phyloP scores from a whole-genome alignment of 64 coral and sea anemone species.

The Catalaphyllia jardinei region DNA sequence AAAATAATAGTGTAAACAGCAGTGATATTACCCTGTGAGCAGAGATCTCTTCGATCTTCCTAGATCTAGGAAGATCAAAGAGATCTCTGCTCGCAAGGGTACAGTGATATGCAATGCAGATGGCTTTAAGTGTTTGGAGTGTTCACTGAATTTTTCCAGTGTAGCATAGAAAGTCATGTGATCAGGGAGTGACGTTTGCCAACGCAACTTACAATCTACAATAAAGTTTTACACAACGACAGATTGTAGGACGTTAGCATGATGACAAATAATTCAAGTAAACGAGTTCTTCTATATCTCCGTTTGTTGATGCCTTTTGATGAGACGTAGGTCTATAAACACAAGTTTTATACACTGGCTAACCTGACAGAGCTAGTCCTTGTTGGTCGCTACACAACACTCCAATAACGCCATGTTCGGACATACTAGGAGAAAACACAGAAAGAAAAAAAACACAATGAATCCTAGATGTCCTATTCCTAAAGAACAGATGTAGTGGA shows the following conservation, averaged over 20 bases:
- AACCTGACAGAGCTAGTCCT: constrained; percentile 70
- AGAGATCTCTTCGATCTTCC: too few relatives aligned
- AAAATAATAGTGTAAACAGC: too few relatives aligned
- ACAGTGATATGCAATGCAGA: too few relatives aligned
- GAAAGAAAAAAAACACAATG: not conserved
- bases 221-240: not conserved
- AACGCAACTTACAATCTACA: not conserved
- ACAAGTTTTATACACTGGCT: not conserved
- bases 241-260: not conserved
- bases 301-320: too few relatives aligned
- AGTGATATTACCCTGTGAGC: too few relatives aligned
- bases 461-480: not conserved
- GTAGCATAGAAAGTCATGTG: not conserved
- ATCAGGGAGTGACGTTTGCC: not conserved
- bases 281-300: not conserved
- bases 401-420: constrained; percentile 82
- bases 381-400: constrained; percentile 80
- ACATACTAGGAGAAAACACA: constrained; percentile 56
- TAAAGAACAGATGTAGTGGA: not conserved
- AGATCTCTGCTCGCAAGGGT: too few relatives aligned
- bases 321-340: too few relatives aligned
- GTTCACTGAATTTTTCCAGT: too few relatives aligned
- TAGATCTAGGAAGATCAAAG: too few relatives aligned
- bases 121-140: too few relatives aligned
- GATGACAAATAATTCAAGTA: not conserved